A percentile compares a stretch with the other conserved stretches of the same genome.
These are phyloP conservation scores for Catostylus mosaicus DNA, from an alignment of 30 jellyfish, hydroid and myxozoan species.

Conservation along the genomic window DNA sequence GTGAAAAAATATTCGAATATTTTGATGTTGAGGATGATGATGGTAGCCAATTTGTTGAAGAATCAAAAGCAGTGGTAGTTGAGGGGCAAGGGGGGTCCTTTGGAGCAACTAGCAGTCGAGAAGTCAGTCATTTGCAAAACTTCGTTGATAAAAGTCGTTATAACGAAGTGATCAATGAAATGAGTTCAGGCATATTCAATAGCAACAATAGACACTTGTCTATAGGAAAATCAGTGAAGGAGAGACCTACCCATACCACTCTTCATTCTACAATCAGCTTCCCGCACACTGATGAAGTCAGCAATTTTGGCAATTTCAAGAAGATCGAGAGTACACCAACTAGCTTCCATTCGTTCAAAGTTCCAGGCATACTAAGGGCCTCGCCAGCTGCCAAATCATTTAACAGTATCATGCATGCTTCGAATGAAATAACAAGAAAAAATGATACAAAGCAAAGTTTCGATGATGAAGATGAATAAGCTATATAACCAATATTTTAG, in stretches of 20 bases:
- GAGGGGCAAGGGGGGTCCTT: neutral
- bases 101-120: neutral
- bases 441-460: neutral
- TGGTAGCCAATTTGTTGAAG: neutral
- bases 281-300: conserved; percentile 45
- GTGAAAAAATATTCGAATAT: conserved; percentile 13
- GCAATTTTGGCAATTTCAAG: conserved; percentile 52
- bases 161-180: neutral
- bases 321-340: neutral
- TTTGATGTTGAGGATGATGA: neutral
- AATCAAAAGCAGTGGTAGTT: neutral
- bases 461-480: neutral
- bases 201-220: neutral
- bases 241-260: neutral
- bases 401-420: conserved; percentile 40
- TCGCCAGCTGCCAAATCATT: conserved; percentile 68
- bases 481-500: too few relatives aligned
- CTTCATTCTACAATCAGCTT: conserved; percentile 42
- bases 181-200: neutral
- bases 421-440: conserved; percentile 3
- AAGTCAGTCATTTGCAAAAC: neutral
- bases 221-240: neutral
- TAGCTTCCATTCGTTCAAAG: conserved; percentile 29
- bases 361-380: conserved; percentile 68
- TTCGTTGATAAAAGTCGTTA: too few relatives aligned